Percentiles rank a stretch among this genome's conserved stretches.
Evolutionary conservation across 2,113 vertebrate species (phyloP).

Genomic region (Pan paniscus): DNA sequence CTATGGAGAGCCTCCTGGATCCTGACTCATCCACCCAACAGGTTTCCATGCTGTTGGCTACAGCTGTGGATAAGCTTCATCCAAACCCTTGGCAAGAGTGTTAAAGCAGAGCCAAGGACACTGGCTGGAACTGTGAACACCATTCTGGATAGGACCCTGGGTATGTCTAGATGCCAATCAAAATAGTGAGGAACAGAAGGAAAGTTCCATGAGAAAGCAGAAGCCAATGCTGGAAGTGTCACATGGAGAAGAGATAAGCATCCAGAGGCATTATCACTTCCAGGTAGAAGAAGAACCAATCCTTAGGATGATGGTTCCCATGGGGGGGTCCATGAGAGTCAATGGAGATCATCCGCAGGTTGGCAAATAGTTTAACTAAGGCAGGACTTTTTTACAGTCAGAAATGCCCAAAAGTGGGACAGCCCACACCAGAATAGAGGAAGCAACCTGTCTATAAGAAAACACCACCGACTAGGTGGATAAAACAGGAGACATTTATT

Average conservation of each 20-base stretch:
- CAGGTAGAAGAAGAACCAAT: not conserved
- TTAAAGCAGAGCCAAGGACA: not conserved
- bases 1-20: not conserved
- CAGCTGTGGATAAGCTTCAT: not conserved
- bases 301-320: not conserved
- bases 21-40: not conserved
- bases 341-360: fast-evolving
- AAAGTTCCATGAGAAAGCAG: not conserved
- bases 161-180: not conserved
- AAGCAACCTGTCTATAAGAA: not conserved
- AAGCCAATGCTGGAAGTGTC: not conserved
- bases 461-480: not conserved
- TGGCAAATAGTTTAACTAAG: not conserved
- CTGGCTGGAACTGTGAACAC: not conserved
- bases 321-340: fast-evolving
- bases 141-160: not conserved
- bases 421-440: fast-evolving
- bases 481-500: not conserved
- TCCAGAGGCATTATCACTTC: not conserved
- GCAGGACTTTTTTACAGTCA: not conserved
- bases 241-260: not conserved
- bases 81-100: not conserved
- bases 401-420: not conserved
- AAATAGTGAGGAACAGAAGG: not conserved
- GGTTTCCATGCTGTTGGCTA: not conserved